A percentile compares a stretch with the other conserved stretches of the same genome.
Conservation (phyloP, 1,140 invertebrate species). For the Dinothrombium tinctorium region DNA sequence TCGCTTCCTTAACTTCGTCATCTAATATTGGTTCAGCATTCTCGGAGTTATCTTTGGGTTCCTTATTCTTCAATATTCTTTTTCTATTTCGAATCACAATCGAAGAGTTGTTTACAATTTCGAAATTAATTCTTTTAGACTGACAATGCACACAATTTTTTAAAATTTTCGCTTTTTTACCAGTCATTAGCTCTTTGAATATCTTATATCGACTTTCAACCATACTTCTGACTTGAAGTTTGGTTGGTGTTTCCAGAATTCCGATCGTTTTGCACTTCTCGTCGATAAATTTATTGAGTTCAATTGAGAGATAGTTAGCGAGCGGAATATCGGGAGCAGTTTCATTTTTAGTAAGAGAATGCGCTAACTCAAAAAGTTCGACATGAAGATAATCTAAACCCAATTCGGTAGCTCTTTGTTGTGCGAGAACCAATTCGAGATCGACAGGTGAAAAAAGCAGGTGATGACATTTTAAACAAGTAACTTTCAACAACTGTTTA, state of each 20-base stretch:
- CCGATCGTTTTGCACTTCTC: background rate
- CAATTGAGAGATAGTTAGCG: conserved; percentile 1
- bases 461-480: conserved; percentile 26
- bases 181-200: conserved; percentile 15
- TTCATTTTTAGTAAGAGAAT: conserved; percentile 2
- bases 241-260: background rate
- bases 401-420: conserved; percentile 44
- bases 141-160: conserved; percentile 19
- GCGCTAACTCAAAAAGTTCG: no score
- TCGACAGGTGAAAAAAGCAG: conserved; percentile 17
- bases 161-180: conserved; percentile 11
- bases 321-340: background rate
- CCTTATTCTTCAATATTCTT: background rate
- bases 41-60: conserved; percentile 7
- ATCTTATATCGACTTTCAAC: conserved; percentile 15
- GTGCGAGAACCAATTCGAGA: conserved; percentile 32
- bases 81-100: conserved; percentile 5
- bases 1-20: conserved; percentile 9
- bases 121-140: conserved; percentile 5
- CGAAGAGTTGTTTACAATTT: conserved; percentile 8
- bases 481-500: conserved; percentile 32
- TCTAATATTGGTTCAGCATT: conserved; percentile 15
- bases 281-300: conserved; percentile 1
- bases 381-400: conserved; percentile 46
- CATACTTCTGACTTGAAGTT: conserved; percentile 15